Evolutionary conservation across 2,888 invertebrate species (phyloP).

Genomic region (Drosophila melanosoma): DNA sequence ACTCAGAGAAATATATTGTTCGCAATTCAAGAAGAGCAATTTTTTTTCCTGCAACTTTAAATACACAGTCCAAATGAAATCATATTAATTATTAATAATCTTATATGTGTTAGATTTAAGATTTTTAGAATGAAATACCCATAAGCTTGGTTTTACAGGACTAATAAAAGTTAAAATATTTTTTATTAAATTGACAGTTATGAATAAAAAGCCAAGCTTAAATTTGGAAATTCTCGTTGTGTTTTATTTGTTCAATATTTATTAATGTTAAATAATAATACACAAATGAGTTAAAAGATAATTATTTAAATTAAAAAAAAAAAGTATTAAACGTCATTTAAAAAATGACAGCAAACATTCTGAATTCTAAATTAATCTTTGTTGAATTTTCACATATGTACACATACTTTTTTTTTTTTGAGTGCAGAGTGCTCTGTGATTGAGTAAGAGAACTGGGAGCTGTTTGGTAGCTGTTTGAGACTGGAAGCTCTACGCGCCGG

Average conservation of each 20-base stretch:
- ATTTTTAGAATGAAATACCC: neutral
- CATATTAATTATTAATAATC: neutral
- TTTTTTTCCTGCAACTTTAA: neutral
- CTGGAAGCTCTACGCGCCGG: constrained; percentile 51
- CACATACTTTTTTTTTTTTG: neutral
- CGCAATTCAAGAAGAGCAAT: neutral
- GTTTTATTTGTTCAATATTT: neutral
- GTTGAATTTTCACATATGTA: neutral
- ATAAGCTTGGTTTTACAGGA: neutral
- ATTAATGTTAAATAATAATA: neutral
- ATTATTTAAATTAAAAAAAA: no score
- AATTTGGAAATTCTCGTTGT: no score
- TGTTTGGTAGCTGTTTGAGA: constrained; percentile 30
- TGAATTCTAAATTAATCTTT: neutral
- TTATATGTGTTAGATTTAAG: neutral
- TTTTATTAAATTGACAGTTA: no score
- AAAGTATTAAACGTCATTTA: neutral
- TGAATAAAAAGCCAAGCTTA: neutral
- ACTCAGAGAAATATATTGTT: neutral
- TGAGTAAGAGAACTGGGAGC: constrained; percentile 12
- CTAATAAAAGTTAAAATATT: neutral
- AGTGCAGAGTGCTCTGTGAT: neutral
- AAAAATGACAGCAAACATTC: neutral
- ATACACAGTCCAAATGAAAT: neutral
- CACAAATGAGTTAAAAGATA: neutral